Evolutionary conservation across 1,140 invertebrate genomes (phyloP), one percentile per base, ranked within the genome.

Genomic region (Psilanteris sp.): DNA sequence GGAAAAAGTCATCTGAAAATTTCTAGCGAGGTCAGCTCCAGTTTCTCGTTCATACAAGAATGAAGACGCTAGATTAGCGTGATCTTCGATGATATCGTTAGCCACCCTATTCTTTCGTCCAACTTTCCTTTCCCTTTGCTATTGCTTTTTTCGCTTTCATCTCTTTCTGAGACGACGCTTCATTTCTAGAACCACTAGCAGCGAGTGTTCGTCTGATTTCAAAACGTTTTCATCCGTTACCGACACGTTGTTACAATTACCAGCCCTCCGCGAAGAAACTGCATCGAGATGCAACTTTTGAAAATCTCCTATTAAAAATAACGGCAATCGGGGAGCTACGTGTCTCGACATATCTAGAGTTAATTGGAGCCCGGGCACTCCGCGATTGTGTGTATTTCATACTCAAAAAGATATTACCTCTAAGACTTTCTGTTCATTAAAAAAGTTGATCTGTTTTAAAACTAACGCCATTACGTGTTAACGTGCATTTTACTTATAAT

Each of bases 291-390:
- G 83, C 81, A 84, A 84, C 81, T 86, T 85, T 84, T 83, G 79
- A 86, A 85, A 87, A 86, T 87, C 81, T 83, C 80, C 83, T 86
- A 87, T 85, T 84, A 85, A 84, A 85, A 86, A 83, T 87, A 87
- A 86, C 84, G 77, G 82, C 61, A 77, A 67, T 78, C 68, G n/a
- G 59, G 62, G 77, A 62, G 61, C 72, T 82, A 81, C 83, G 75
- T 80, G 79, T 81, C 59, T 34, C 37, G 57, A 73, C 64, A 54
- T 67, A 71, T 55, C 76, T 64, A 41, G 43, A 77, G 77, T 79
- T 82, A 83, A 81, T 82, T 82, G 78, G 74, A 78, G 66, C 79
- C 78, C 26, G 54, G 37, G 29, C 34, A 46, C 46, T 54, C 46
- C 27, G 11, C 3, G 18, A 11, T n/a, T n/a, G 18, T 55, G 26